phyloP scores from a whole-genome alignment of 2,113 vertebrate genomes.

The Xerus inauris region DNA sequence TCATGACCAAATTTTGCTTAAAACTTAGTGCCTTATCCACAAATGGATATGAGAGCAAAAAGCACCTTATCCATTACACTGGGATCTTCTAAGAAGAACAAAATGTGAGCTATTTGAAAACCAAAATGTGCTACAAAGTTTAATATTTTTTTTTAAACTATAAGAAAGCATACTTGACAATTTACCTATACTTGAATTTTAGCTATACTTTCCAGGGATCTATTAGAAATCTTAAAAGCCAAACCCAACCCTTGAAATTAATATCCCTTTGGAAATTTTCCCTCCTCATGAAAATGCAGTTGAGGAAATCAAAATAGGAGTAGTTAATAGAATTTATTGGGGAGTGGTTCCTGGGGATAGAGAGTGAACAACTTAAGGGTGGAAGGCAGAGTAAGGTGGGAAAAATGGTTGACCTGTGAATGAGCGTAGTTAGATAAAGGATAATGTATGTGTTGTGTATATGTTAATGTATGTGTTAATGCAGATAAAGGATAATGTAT shows the following conservation, averaged over 20 bases:
- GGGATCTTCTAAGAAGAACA: not conserved
- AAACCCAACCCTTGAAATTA: not conserved
- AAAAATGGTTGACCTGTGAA: not conserved
- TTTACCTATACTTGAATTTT: slow-evolving; percentile 18
- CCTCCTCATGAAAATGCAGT: not conserved
- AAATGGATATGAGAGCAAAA: not conserved
- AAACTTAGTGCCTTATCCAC: not conserved
- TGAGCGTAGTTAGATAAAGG: not conserved
- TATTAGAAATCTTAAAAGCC: slow-evolving; percentile 31
- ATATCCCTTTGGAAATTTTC: not conserved
- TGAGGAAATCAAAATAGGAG: not conserved
- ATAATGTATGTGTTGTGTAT: no score
- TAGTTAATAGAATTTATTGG: not conserved
- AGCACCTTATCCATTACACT: not conserved
- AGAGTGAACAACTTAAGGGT: not conserved
- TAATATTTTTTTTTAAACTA: slow-evolving; percentile 53
- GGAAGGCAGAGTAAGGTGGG: not conserved
- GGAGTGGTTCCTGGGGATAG: not conserved
- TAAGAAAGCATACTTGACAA: not conserved
- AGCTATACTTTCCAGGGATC: not conserved
- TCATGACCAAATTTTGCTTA: not conserved
- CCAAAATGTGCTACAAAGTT: not conserved
- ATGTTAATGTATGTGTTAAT: no score
- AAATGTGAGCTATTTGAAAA: not conserved
- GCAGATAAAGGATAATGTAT: not conserved